phyloP scores from a whole-genome alignment of 2,797 vertebrate genomes.

The Danio choprae region DNA sequence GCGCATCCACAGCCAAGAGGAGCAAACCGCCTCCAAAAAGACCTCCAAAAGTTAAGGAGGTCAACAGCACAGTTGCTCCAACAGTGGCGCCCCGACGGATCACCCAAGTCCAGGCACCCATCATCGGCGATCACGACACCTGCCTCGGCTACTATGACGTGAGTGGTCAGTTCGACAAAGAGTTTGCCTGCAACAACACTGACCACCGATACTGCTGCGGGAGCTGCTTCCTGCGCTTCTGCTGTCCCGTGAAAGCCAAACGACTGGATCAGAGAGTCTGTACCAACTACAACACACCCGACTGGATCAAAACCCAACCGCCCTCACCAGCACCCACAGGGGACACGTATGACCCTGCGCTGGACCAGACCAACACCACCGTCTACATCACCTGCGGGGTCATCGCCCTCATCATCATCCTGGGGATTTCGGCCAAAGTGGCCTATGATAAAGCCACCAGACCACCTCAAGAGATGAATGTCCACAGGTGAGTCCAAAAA shows the following conservation, averaged over 20 bases:
- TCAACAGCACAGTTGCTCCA: conserved; percentile 74
- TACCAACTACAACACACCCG: conserved; percentile 94
- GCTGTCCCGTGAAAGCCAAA: conserved; percentile 93
- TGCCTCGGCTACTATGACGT: conserved; percentile 97
- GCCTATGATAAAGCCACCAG: conserved; percentile 96
- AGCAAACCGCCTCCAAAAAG: conserved; percentile 67
- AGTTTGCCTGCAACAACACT: conserved; percentile 97
- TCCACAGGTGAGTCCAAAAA: conserved; percentile 87
- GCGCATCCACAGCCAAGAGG: conserved; percentile 71
- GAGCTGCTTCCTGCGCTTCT: conserved; percentile 97
- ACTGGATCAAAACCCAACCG: conserved; percentile 90
- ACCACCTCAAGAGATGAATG: conserved; percentile 97
- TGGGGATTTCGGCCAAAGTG: conserved; percentile 93
- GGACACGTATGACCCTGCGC: conserved; percentile 91
- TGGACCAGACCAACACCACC: conserved; percentile 96
- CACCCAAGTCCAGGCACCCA: conserved; percentile 77
- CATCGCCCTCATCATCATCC: conserved; percentile 90
- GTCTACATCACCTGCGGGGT: conserved; percentile 97
- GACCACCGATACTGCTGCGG: conserved; percentile 97
- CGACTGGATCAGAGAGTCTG: conserved; percentile 92
- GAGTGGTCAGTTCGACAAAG: conserved; percentile 95
- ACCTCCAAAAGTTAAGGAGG: conserved; percentile 73
- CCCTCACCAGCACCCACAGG: conserved; percentile 83
- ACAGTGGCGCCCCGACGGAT: conserved; percentile 66
- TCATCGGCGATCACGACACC: conserved; percentile 83